These are phyloP conservation scores for Euura lappo DNA, from an alignment of 1,140 invertebrate genomes.

Conservation along the genomic window DNA sequence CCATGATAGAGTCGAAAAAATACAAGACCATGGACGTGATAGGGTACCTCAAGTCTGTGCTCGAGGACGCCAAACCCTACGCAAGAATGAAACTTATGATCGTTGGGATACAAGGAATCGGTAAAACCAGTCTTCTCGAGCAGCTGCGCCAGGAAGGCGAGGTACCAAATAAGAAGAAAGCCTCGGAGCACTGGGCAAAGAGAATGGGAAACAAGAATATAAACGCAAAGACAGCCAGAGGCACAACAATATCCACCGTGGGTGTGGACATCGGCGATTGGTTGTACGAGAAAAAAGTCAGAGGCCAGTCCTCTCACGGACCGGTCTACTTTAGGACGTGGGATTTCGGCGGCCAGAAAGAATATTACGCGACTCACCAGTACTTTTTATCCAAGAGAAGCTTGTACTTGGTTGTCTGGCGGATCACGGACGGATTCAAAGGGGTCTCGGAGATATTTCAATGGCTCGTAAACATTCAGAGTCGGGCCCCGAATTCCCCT, in stretches of 20 bases:
- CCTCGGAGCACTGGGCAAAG: conserved; percentile 91
- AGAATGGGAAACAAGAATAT: conserved; percentile 90
- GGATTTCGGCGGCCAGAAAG: conserved; percentile 99
- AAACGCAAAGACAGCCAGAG: conserved; percentile 75
- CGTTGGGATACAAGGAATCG: conserved; percentile 90
- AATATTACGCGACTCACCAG: conserved; percentile 98
- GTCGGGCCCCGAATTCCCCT: conserved; percentile 90
- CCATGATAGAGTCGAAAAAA: conserved; percentile 91
- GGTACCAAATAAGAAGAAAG: conserved; percentile 75
- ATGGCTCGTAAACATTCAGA: conserved; percentile 96
- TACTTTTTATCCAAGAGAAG: conserved; percentile 97
- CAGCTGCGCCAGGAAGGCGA: conserved; percentile 86
- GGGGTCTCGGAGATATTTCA: conserved; percentile 91
- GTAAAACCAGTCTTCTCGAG: conserved; percentile 84
- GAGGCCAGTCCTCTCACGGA: conserved; percentile 76
- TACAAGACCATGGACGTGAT: conserved; percentile 97
- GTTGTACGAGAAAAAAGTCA: conserved; percentile 85
- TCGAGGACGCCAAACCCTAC: conserved; percentile 92
- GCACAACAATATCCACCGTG: conserved; percentile 90
- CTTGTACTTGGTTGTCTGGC: conserved; percentile 95
- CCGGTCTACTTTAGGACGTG: conserved; percentile 96
- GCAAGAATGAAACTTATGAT: conserved; percentile 98
- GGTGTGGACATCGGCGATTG: conserved; percentile 97
- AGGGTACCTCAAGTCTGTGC: conserved; percentile 89
- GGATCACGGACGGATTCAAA: conserved; percentile 89